These are phyloP conservation scores for Blastomussa wellsi DNA, from an alignment of 92 coral and sea anemone genomes.

Conservation along the genomic window DNA sequence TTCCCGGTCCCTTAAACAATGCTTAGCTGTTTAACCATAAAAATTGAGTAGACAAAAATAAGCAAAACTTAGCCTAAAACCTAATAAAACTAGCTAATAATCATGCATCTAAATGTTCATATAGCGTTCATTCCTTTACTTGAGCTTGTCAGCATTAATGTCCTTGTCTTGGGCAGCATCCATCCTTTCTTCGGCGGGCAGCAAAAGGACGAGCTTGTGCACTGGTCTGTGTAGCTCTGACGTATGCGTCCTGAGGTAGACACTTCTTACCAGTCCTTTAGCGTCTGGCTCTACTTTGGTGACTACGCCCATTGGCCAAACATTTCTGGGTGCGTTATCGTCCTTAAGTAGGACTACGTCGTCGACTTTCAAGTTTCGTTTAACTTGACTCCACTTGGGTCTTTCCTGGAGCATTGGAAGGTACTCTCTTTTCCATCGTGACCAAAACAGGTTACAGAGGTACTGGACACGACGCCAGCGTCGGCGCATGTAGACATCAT, in stretches of 20 bases:
- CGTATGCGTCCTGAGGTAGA: slow-evolving; percentile 14
- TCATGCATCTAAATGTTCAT: no score
- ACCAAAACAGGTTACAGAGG: slow-evolving; percentile 43
- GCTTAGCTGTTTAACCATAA: no score
- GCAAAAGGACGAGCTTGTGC: slow-evolving; percentile 23
- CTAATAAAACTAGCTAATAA: no score
- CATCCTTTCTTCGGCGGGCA: not conserved
- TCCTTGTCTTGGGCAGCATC: slow-evolving; percentile 1
- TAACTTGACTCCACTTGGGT: slow-evolving; percentile 27
- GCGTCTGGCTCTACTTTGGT: slow-evolving; percentile 11
- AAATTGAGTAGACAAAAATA: no score
- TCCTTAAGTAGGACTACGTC: slow-evolving; percentile 36
- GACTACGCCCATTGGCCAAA: slow-evolving; percentile 24
- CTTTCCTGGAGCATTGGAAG: slow-evolving; percentile 24
- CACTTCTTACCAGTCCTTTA: slow-evolving; percentile 50
- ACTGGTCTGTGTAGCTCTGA: slow-evolving; percentile 37
- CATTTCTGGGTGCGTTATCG: slow-evolving; percentile 21
- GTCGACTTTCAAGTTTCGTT: slow-evolving; percentile 37
- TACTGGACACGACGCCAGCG: slow-evolving; percentile 48
- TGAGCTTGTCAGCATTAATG: no score
- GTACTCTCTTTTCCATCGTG: slow-evolving; percentile 44
- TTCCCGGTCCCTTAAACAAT: no score
- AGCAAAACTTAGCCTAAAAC: no score
- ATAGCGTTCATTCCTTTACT: no score
- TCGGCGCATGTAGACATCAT: slow-evolving; percentile 38